Evolutionary conservation across 2,888 invertebrate genomes (phyloP).

Genomic region (Spicauda simplicius): DNA sequence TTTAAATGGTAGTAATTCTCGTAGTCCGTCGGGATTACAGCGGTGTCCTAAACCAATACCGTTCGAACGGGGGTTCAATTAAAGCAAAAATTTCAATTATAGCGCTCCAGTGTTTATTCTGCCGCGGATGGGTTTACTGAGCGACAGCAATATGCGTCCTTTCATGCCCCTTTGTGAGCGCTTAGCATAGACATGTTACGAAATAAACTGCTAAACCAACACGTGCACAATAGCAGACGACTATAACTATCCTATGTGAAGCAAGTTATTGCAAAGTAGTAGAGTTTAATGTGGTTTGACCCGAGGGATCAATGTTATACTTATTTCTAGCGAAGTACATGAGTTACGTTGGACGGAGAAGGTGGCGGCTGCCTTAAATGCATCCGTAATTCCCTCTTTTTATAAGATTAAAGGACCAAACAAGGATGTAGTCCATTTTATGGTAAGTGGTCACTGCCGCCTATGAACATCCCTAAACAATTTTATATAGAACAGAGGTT

Average conservation of each 20-base stretch:
- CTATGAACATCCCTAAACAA: too few relatives aligned
- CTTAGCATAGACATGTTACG: background rate
- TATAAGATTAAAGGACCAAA: too few relatives aligned
- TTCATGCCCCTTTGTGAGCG: slow-evolving; percentile 3
- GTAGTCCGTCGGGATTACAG: slow-evolving; percentile 32
- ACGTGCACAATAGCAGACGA: background rate
- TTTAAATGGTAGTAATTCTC: slow-evolving; percentile 32
- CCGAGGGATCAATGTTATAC: too few relatives aligned
- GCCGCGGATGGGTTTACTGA: slow-evolving; percentile 32
- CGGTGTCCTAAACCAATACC: slow-evolving; percentile 39
- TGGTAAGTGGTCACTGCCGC: too few relatives aligned
- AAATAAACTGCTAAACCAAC: background rate
- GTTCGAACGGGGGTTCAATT: slow-evolving; percentile 39
- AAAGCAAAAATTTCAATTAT: slow-evolving; percentile 45
- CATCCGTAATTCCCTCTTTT: too few relatives aligned
- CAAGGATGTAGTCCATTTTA: too few relatives aligned
- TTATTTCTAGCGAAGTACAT: too few relatives aligned
- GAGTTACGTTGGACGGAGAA: too few relatives aligned
- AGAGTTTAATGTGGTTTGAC: too few relatives aligned
- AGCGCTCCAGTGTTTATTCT: slow-evolving; percentile 37
- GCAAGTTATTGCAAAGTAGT: background rate
- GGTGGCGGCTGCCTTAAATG: too few relatives aligned
- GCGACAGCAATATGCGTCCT: slow-evolving; percentile 6
- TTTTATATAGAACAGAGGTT: too few relatives aligned
- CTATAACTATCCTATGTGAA: background rate